Percentiles rank a stretch among this genome's conserved stretches.
Evolutionary conservation across 2,113 vertebrate genomes (phyloP).

Genomic region (Bos taurus): ARS-UCD2.0 NC_037343.1:49055501-49056000

Average conservation of each 20-base stretch:
- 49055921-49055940: background rate
- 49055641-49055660: background rate
- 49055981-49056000: background rate
- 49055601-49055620: fast-evolving
- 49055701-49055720: background rate
- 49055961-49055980: background rate
- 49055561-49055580: background rate
- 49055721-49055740: background rate
- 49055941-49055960: background rate
- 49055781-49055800: background rate
- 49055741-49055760: too few relatives aligned
- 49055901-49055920: background rate
- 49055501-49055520: background rate
- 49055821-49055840: fast-evolving
- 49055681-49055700: fast-evolving
- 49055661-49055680: background rate
- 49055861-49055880: background rate
- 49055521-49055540: background rate
- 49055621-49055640: fast-evolving
- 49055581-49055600: background rate
- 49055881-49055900: fast-evolving
- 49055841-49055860: too few relatives aligned
- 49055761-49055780: background rate
- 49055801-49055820: background rate
- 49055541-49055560: fast-evolving